A percentile compares a stretch with the other conserved stretches of the same genome.
These are phyloP conservation scores for Aleadryas rufinucha DNA, from an alignment of 2,113 vertebrate genomes.

Conservation along the genomic window DNA sequence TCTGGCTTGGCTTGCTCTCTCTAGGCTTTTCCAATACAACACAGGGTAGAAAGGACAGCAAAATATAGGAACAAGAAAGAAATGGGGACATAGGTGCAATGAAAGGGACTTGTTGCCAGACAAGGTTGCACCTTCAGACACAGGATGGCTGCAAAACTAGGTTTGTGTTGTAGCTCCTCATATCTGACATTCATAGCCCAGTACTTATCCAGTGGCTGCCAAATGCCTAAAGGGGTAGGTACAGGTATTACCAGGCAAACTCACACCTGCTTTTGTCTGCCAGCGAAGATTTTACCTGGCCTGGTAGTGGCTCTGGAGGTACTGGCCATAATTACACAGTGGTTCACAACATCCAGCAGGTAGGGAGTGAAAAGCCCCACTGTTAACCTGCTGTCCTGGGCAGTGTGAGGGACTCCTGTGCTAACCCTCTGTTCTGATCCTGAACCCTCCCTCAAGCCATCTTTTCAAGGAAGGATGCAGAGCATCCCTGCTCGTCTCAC, in stretches of 20 bases:
- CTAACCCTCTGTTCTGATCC: not conserved
- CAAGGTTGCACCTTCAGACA: not conserved
- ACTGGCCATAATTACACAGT: not conserved
- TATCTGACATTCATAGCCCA: not conserved
- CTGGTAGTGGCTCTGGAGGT: not conserved
- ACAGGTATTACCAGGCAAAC: not conserved
- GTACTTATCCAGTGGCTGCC: not conserved
- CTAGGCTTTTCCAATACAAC: not conserved
- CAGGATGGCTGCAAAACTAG: not conserved
- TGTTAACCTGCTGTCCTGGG: not conserved
- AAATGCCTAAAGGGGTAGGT: not conserved
- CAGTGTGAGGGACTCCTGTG: not conserved
- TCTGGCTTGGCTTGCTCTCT: not conserved
- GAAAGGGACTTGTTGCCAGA: not conserved
- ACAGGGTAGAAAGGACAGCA: not conserved
- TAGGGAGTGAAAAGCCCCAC: not conserved
- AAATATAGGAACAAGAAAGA: not conserved
- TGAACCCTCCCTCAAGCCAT: accelerated
- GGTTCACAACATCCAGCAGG: not conserved
- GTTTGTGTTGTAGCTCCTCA: not conserved
- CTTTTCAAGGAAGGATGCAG: not conserved
- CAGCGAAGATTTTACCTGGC: not conserved
- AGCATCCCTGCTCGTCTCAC: not conserved
- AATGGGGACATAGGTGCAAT: not conserved
- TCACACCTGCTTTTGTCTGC: not conserved